Base-by-base conservation (phyloP, 2,888 invertebrate species). In the Amblyjoppa proteus region DNA sequence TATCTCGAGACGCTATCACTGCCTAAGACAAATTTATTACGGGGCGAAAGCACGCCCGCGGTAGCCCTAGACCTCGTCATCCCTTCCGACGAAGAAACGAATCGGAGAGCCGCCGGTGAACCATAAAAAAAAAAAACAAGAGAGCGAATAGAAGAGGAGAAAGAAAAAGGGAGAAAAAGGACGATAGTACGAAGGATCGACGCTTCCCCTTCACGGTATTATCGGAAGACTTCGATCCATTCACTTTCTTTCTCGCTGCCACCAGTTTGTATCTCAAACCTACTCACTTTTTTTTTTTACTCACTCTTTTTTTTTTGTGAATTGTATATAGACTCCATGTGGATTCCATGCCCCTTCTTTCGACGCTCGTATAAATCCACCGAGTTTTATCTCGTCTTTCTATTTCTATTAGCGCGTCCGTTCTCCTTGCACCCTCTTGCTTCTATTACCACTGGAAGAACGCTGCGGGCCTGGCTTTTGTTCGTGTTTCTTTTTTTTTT, bases 21-120 rank as follows among this genome's bases (percentile, higher is more conserved):
- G 87, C 88, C 89, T 88, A 86, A 89, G 91, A 90, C 90, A 89
- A 91, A 90, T 91, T 90, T 91, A 91, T 91, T 89, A 89, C 86
- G 75, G 77, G 83, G 77, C 78, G 74, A 53, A 68, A 70, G 56
- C 76, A 80, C 71, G 71, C 69, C 70, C 71, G 71, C 25, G 56
- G 64, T 53, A 51, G 74, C 74, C 83, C 70, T 80, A 71, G 75
- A 71, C 70, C 70, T 80, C 56, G 66, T 76, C 74, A 45, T 70
- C 64, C 79, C 80, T 76, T 64, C 34, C 68, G 71, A 38, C 74
- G 71, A 71, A 76, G 38, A 38, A 84, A 71, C 76, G 34, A 38
- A 84, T 16, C 75, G 53, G 6, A 7, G 75, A 38, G 53, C 9
- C 41, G 75, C 64, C 64, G 45, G 64, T 25, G 68, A 53, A 56